Evolutionary conservation across 2,888 invertebrate species (phyloP).

Genomic region (Drosophila demipolita): DNA sequence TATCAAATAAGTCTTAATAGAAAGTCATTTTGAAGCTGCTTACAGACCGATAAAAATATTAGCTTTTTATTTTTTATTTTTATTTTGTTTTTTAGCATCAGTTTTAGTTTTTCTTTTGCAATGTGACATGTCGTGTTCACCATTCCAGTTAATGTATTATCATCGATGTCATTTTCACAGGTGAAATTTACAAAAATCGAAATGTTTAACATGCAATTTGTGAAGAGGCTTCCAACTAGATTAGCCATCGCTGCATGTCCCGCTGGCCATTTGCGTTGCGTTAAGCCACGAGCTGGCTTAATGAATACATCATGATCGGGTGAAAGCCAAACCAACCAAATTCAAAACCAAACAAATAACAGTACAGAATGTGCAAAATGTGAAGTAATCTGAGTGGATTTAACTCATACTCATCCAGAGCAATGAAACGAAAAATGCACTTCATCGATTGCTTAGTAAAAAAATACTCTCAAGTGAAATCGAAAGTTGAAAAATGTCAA

Average conservation of each 20-base stretch:
- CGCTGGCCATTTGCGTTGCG: slow-evolving; percentile 32
- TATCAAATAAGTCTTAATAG: not conserved
- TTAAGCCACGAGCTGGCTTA: slow-evolving; percentile 26
- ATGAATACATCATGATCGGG: slow-evolving; percentile 39
- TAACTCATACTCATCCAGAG: not conserved
- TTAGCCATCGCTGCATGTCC: slow-evolving; percentile 10
- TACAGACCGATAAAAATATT: not conserved
- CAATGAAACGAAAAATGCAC: not conserved
- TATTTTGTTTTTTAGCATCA: no score
- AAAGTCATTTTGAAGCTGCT: slow-evolving; percentile 4
- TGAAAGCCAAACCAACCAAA: slow-evolving; percentile 28
- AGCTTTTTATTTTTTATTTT: not conserved
- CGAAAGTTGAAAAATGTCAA: slow-evolving; percentile 59
- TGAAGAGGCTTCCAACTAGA: slow-evolving; percentile 14
- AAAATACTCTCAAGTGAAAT: slow-evolving; percentile 55
- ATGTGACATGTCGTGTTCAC: slow-evolving; percentile 6
- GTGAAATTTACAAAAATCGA: slow-evolving; percentile 27
- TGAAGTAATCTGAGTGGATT: slow-evolving; percentile 3
- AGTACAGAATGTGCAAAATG: slow-evolving; percentile 15
- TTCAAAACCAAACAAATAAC: slow-evolving; percentile 14
- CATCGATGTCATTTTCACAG: slow-evolving; percentile 13
- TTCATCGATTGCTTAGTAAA: slow-evolving; percentile 12
- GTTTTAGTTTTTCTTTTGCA: not conserved
- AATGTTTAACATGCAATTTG: slow-evolving; percentile 27
- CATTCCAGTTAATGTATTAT: slow-evolving; percentile 3